phyloP scores from a whole-genome alignment of 2,113 vertebrate genomes.

The Catharus bicknelli region DNA sequence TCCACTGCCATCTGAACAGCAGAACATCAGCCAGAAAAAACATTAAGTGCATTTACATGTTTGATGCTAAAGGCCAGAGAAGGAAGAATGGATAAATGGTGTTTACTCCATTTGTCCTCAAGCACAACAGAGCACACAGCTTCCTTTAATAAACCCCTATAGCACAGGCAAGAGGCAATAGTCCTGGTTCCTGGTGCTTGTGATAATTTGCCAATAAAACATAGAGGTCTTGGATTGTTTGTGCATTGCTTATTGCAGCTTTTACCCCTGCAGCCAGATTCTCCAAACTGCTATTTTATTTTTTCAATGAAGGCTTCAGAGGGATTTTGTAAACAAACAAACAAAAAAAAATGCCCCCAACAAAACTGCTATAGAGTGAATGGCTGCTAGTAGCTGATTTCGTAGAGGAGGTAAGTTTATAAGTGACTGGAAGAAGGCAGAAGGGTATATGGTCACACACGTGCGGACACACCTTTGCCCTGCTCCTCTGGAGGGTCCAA shows the following conservation, averaged over 20 bases:
- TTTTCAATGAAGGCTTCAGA: not conserved
- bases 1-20: not conserved
- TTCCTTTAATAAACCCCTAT: not conserved
- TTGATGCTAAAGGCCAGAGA: not conserved
- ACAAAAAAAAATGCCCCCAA: not conserved
- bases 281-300: not conserved
- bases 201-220: not conserved
- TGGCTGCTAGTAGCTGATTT: not conserved
- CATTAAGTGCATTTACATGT: not conserved
- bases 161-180: not conserved
- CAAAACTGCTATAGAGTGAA: not conserved
- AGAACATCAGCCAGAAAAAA: not conserved
- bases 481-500: not conserved
- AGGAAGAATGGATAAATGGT: not conserved
- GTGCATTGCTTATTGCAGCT: not conserved
- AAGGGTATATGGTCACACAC: not conserved
- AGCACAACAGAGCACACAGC: not conserved
- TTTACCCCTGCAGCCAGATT: not conserved
- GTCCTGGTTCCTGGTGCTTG: not conserved
- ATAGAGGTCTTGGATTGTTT: rapidly evolving
- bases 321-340: not conserved
- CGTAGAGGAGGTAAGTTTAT: not conserved
- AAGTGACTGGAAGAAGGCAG: not conserved
- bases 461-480: not conserved
- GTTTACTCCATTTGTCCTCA: not conserved